phyloP scores from a whole-genome alignment of 2,113 vertebrate species.

The Bambusicola thoracicus region DNA sequence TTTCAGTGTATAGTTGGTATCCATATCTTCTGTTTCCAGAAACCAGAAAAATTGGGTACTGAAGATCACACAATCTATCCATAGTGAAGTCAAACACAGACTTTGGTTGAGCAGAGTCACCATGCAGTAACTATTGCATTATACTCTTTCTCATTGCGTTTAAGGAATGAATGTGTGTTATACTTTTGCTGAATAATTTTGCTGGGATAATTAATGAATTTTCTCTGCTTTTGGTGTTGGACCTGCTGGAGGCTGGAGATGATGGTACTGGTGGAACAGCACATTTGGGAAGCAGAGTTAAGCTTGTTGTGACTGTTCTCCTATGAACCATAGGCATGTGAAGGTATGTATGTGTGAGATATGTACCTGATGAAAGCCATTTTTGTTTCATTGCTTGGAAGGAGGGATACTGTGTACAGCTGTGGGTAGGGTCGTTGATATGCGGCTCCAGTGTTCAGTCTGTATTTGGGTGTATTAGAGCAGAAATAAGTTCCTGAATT shows the following conservation, averaged over 20 bases:
- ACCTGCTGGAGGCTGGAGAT: background rate
- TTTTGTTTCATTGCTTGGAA: constrained; percentile 23
- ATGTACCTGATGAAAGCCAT: background rate
- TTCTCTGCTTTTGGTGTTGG: background rate
- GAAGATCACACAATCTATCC: background rate
- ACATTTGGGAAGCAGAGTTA: background rate
- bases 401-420: background rate
- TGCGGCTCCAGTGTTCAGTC: background rate
- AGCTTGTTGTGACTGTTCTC: background rate
- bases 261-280: background rate
- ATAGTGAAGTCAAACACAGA: background rate
- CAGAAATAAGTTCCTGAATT: background rate
- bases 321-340: background rate
- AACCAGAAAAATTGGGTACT: background rate
- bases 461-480: rapidly evolving
- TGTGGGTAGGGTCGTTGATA: background rate
- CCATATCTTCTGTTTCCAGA: background rate
- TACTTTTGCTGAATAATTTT: constrained; percentile 2
- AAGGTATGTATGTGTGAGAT: background rate
- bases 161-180: background rate
- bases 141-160: background rate
- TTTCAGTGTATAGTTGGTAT: background rate
- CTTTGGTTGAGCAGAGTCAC: background rate
- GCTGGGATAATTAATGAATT: background rate
- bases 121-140: background rate